These are phyloP conservation scores for Maconellicoccus hirsutus DNA, from an alignment of 1,140 invertebrate genomes.

Conservation along the genomic window DNA sequence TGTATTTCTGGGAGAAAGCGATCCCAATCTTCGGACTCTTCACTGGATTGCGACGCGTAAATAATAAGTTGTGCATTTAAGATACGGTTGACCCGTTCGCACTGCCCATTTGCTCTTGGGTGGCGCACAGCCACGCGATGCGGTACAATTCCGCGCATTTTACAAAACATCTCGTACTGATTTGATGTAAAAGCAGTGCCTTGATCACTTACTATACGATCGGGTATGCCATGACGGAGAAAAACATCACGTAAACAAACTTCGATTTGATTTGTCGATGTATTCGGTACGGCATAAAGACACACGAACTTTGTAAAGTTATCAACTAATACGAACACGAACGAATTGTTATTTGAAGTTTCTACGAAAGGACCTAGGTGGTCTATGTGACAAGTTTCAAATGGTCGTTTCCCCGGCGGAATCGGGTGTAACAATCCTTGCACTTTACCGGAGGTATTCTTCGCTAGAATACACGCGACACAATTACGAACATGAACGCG, in stretches of 20 bases:
- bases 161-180: background rate
- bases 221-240: background rate
- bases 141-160: background rate
- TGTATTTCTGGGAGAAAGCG: background rate
- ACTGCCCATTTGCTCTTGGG: slow-evolving; percentile 17
- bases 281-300: background rate
- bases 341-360: background rate
- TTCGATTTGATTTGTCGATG: background rate
- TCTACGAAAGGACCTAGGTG: slow-evolving; percentile 9
- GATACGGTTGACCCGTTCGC: background rate
- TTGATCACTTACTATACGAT: background rate
- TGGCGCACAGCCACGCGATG: background rate
- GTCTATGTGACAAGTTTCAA: background rate
- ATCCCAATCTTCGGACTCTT: slow-evolving; percentile 17
- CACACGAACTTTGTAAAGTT: slow-evolving; percentile 5
- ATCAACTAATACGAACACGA: background rate
- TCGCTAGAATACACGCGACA: slow-evolving; percentile 27
- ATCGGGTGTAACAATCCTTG: slow-evolving; percentile 27
- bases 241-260: background rate
- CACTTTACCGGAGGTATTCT: slow-evolving; percentile 27
- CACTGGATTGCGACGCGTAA: background rate
- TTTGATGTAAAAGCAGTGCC: background rate
- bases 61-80: background rate
- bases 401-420: background rate
- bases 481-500: slow-evolving; percentile 28